phyloP scores from a whole-genome alignment of 2,888 invertebrate species.

The Apamea monoglypha region DNA sequence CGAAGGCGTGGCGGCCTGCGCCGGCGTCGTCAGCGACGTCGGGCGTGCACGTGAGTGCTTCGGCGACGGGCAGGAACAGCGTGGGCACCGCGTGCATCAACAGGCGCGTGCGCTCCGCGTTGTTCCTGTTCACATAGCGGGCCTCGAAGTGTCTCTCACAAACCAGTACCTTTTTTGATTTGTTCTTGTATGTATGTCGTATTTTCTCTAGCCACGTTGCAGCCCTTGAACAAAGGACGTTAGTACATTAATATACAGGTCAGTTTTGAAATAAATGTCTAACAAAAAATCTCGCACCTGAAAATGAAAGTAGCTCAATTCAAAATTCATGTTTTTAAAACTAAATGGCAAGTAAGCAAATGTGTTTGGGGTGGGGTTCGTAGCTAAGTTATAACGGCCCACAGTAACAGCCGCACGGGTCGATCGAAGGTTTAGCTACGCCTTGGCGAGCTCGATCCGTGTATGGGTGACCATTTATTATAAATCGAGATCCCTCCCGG shows the following conservation, averaged over 20 bases:
- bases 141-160: slow-evolving; percentile 64
- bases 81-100: slow-evolving; percentile 63
- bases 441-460: neutral
- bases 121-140: slow-evolving; percentile 36
- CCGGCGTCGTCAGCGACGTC: slow-evolving; percentile 13
- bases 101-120: slow-evolving; percentile 54
- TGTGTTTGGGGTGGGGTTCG: neutral
- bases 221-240: slow-evolving; percentile 34
- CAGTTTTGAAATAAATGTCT: neutral
- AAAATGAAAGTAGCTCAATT: neutral
- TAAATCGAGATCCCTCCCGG: neutral
- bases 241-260: neutral
- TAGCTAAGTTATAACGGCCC: neutral
- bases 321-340: neutral
- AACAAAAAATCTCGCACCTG: neutral
- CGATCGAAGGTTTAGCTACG: neutral
- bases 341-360: neutral
- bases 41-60: slow-evolving; percentile 38
- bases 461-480: neutral
- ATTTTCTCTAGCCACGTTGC: slow-evolving; percentile 47
- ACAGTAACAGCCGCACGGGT: neutral
- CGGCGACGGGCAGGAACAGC: slow-evolving; percentile 50
- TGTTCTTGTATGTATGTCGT: slow-evolving; percentile 23
- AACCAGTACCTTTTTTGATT: slow-evolving; percentile 38
- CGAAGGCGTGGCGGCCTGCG: neutral